phyloP scores from a whole-genome alignment of 2,888 invertebrate genomes.

The Drosophila cyrtoloma region DNA sequence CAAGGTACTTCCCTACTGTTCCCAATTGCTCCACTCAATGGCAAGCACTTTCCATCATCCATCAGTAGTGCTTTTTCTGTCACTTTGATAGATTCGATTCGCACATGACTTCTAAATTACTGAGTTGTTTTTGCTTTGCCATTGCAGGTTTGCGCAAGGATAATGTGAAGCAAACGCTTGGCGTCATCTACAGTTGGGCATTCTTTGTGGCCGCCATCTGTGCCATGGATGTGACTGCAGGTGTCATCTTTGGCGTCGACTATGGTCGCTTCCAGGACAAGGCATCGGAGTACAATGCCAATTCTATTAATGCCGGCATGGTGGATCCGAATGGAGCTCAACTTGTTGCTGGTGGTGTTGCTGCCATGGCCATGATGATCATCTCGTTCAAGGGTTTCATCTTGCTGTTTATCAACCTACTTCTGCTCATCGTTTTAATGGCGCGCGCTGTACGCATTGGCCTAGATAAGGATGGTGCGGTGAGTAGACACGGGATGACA shows the following conservation, averaged over 20 bases:
- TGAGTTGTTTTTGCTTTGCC: neutral
- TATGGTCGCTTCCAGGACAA: slow-evolving; percentile 72
- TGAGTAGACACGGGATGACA: slow-evolving; percentile 61
- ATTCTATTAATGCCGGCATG: slow-evolving; percentile 47
- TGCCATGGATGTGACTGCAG: slow-evolving; percentile 82
- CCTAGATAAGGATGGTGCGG: slow-evolving; percentile 70
- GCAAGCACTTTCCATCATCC: slow-evolving; percentile 12
- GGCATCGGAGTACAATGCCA: slow-evolving; percentile 67
- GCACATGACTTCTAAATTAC: slow-evolving; percentile 6
- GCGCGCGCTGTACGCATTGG: slow-evolving; percentile 59
- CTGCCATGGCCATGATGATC: slow-evolving; percentile 83
- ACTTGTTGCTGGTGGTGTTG: slow-evolving; percentile 77
- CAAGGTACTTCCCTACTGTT: neutral
- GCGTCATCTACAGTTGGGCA: slow-evolving; percentile 81
- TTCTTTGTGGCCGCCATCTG: slow-evolving; percentile 75
- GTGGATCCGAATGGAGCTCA: slow-evolving; percentile 68
- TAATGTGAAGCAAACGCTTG: slow-evolving; percentile 62
- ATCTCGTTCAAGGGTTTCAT: slow-evolving; percentile 85
- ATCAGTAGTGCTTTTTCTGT: slow-evolving; percentile 16
- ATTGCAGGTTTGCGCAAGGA: slow-evolving; percentile 77
- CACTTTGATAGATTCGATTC: slow-evolving; percentile 37
- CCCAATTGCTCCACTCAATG: neutral
- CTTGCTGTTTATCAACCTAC: slow-evolving; percentile 85
- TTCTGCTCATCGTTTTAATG: slow-evolving; percentile 75
- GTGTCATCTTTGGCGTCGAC: slow-evolving; percentile 84